Conservation (phyloP, 1,140 invertebrate species). For the Apis florea region DNA sequence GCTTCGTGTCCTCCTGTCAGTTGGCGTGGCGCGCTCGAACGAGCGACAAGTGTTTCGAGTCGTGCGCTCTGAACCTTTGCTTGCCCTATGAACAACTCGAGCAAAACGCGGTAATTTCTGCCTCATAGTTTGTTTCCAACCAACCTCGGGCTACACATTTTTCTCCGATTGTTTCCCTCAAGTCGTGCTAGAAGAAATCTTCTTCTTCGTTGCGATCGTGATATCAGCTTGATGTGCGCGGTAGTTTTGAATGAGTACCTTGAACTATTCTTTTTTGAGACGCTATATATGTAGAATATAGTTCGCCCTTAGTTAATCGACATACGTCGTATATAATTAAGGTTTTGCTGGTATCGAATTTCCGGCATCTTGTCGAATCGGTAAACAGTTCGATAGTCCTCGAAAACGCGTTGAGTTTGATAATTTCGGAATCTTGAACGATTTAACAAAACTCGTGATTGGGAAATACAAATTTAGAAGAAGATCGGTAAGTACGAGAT, state of each 20-base stretch:
- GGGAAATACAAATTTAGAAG: too few species aligned
- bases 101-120: background rate
- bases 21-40: conserved; percentile 54
- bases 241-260: background rate
- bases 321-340: too few species aligned
- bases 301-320: too few species aligned
- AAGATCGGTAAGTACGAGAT: too few species aligned
- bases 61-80: background rate
- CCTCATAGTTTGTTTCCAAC: background rate
- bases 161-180: background rate
- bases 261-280: background rate
- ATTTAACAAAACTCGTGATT: too few species aligned
- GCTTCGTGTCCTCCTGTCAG: conserved; percentile 45
- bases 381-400: too few species aligned
- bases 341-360: too few species aligned
- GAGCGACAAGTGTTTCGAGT: conserved; percentile 46
- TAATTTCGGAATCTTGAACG: too few species aligned
- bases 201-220: background rate
- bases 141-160: background rate
- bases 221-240: background rate
- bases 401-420: too few species aligned
- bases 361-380: too few species aligned
- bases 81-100: background rate
- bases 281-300: too few species aligned
- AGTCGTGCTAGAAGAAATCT: background rate